phyloP scores from a whole-genome alignment of 2,113 vertebrate species.

The Brachypodius melanocephalos region DNA sequence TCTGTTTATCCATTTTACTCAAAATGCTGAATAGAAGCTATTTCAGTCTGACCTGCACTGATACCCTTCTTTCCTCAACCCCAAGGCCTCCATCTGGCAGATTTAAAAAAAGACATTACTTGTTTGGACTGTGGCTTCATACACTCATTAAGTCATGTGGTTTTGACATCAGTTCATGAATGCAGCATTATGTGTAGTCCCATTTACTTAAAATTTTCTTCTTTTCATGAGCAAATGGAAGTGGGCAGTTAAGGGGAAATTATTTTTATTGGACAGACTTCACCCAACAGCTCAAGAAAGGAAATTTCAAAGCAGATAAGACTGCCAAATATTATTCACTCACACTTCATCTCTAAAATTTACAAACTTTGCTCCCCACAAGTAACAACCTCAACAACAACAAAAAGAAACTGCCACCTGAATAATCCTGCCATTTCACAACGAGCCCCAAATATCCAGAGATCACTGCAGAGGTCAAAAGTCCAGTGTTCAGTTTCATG shows the following conservation, averaged over 20 bases:
- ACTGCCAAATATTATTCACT: neutral
- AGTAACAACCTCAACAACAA: neutral
- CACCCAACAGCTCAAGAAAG: conserved; percentile 12
- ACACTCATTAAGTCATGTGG: conserved; percentile 7
- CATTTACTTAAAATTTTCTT: conserved; percentile 16
- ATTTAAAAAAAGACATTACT: neutral
- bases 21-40: conserved; percentile 15
- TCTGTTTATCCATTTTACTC: neutral
- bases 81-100: neutral
- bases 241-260: neutral
- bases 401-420: neutral
- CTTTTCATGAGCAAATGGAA: conserved; percentile 1
- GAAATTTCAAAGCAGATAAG: conserved; percentile 15
- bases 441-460: neutral
- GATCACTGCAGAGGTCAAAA: neutral
- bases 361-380: neutral
- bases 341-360: neutral
- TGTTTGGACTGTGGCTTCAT: conserved; percentile 16
- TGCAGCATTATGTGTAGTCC: conserved; percentile 14
- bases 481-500: neutral
- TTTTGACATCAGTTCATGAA: conserved; percentile 24
- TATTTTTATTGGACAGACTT: conserved; percentile 3
- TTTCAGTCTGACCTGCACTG: neutral
- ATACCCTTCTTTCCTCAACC: neutral
- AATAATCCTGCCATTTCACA: neutral